A percentile compares a stretch with the other conserved stretches of the same genome.
phyloP scores from a whole-genome alignment of 2,113 vertebrate genomes.

The Hemichromis elongatus region DNA sequence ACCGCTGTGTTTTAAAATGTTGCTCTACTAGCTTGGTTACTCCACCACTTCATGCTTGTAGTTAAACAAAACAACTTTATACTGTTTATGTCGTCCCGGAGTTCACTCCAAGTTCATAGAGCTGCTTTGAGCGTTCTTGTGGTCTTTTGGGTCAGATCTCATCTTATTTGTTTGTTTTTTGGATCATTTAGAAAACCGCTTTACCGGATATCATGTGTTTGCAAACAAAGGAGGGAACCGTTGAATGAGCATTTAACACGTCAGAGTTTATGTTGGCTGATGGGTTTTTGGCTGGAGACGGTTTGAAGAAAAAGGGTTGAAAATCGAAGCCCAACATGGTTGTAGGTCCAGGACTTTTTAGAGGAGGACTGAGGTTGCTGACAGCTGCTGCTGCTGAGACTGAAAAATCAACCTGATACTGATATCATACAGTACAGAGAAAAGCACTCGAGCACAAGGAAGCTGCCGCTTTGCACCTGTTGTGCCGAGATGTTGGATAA shows the following conservation, averaged over 20 bases:
- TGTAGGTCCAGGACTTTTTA: neutral
- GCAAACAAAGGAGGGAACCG: neutral
- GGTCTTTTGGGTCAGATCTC: rapidly evolving
- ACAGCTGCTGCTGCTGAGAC: neutral
- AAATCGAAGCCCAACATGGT: neutral
- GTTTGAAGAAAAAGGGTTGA: neutral
- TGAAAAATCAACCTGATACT: neutral
- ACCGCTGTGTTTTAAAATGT: neutral
- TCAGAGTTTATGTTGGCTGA: neutral
- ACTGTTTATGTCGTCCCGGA: neutral
- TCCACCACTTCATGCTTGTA: neutral
- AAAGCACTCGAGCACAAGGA: neutral
- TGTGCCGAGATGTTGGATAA: constrained; percentile 1
- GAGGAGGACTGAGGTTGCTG: neutral
- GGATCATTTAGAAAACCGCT: neutral
- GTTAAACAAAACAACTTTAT: too few species aligned
- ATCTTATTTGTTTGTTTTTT: rapidly evolving
- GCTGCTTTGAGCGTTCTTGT: neutral
- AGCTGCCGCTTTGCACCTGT: constrained; percentile 13
- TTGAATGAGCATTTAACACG: neutral
- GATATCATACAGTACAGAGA: neutral
- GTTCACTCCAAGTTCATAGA: neutral
- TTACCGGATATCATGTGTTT: neutral
- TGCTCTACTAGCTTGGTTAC: neutral
- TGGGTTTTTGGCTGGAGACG: neutral